These are phyloP conservation scores for Sepiola atlantica DNA, from an alignment of 2,888 invertebrate genomes.

Conservation along the genomic window DNA sequence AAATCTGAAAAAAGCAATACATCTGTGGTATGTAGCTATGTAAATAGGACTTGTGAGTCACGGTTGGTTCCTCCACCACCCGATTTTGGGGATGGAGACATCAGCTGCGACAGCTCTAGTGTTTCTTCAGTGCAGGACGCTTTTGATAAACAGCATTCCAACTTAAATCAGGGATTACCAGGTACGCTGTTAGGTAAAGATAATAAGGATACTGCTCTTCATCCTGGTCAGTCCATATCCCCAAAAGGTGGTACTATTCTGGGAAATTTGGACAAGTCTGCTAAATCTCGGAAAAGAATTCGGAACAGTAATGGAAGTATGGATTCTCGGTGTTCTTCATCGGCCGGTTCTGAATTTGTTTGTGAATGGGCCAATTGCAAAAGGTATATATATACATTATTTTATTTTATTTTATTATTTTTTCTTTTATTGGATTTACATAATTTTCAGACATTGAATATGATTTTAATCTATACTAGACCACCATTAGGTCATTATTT, in stretches of 20 bases:
- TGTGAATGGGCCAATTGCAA: conserved; percentile 96
- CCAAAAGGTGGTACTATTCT: conserved; percentile 53
- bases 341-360: conserved; percentile 76
- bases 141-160: conserved; percentile 48
- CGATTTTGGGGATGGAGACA: conserved; percentile 62
- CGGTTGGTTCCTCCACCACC: conserved; percentile 63
- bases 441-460: not conserved
- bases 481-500: no score
- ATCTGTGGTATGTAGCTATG: conserved; percentile 46
- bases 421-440: not conserved
- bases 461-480: not conserved
- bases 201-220: conserved; percentile 39
- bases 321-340: conserved; percentile 55
- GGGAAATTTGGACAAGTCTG: conserved; percentile 50
- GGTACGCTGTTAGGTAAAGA: conserved; percentile 46
- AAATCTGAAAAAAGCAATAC: conserved; percentile 46
- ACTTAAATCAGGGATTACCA: conserved; percentile 43
- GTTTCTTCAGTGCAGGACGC: conserved; percentile 60
- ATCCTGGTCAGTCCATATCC: conserved; percentile 45
- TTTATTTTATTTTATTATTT: not conserved
- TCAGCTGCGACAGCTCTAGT: conserved; percentile 65
- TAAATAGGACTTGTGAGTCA: conserved; percentile 48
- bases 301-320: conserved; percentile 58
- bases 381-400: conserved; percentile 74
- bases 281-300: conserved; percentile 59